phyloP scores from a whole-genome alignment of 2,797 vertebrate species.

The Thunnus albacares region DNA sequence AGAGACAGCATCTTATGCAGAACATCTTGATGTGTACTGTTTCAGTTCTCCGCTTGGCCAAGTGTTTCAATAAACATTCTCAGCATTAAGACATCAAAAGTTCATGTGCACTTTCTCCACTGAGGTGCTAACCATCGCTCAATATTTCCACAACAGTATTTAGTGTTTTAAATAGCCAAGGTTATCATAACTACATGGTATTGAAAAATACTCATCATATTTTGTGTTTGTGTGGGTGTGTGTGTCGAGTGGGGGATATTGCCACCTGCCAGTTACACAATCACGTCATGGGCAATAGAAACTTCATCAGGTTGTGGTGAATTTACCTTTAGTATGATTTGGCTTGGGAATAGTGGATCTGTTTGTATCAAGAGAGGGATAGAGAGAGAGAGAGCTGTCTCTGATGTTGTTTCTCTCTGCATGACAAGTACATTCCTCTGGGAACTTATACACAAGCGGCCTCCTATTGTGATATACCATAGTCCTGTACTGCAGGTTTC shows the following conservation, averaged over 20 bases:
- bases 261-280: not conserved
- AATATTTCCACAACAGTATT: no score
- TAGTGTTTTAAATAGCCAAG: not conserved
- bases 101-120: no score
- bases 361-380: not conserved
- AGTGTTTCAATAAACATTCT: no score
- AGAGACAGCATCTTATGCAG: no score
- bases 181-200: not conserved
- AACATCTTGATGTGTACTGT: no score
- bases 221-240: slow-evolving; percentile 10
- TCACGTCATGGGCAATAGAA: not conserved
- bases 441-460: not conserved
- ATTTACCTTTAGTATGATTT: not conserved
- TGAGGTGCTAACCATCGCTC: no score
- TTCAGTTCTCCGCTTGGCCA: no score
- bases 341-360: not conserved
- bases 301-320: not conserved
- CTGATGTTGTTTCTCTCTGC: slow-evolving; percentile 6
- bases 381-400: not conserved
- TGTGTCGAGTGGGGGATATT: not conserved
- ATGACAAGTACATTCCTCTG: slow-evolving; percentile 21
- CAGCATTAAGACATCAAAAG: no score
- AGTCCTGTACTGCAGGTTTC: not conserved
- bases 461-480: not conserved
- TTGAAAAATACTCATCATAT: not conserved